phyloP scores from a whole-genome alignment of 2,113 vertebrate species.

The Mobula birostris region DNA sequence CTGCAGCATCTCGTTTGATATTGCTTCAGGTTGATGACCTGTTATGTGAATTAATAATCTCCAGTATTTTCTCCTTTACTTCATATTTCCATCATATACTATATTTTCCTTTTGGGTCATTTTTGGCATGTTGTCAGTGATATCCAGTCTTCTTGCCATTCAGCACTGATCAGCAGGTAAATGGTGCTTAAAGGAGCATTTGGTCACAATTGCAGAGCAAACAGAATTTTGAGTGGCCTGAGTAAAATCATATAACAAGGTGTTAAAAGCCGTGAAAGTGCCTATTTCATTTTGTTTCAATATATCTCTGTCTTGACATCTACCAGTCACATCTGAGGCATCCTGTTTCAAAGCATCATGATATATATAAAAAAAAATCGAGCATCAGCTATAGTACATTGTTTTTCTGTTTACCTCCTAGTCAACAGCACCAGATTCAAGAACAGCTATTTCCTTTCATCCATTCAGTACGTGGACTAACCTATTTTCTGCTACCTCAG shows the following conservation, averaged over 20 bases:
- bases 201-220: background rate
- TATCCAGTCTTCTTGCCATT: background rate
- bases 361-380: background rate
- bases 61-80: no score
- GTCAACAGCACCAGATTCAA: no score
- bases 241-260: background rate
- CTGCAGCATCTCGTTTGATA: no score
- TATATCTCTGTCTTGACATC: background rate
- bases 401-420: no score
- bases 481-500: no score
- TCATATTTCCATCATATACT: no score
- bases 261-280: background rate
- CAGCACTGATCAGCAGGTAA: background rate
- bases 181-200: background rate
- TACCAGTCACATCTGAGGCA: background rate
- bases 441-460: no score
- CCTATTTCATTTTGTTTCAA: background rate
- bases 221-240: background rate
- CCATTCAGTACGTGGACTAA: no score
- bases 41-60: no score
- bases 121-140: background rate
- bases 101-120: no score
- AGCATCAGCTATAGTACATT: no score
- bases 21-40: no score
- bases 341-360: background rate